Conservation (phyloP, 2,113 vertebrate species). For the Sigmodon hispidus region DNA sequence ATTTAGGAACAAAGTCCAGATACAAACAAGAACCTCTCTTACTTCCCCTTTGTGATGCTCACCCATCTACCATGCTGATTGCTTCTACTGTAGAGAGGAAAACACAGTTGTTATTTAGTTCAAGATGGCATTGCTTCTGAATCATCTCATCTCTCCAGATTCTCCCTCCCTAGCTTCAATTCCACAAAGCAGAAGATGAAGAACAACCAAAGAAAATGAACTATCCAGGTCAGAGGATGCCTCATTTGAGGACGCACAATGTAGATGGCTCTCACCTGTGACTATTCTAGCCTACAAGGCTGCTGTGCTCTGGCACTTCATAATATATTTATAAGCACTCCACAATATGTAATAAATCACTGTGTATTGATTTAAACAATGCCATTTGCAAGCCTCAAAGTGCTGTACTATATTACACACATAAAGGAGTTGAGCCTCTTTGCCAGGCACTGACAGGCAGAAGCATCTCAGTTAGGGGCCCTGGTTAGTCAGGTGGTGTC, state of each 20-base stretch:
- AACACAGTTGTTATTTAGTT: background rate
- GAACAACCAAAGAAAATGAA: background rate
- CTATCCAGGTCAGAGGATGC: background rate
- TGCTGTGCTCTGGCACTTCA: conserved; percentile 52
- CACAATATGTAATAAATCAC: conserved; percentile 72
- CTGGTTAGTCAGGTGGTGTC: conserved; percentile 17
- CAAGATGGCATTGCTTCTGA: background rate
- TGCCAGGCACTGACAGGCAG: conserved; percentile 37
- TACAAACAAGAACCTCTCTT: background rate
- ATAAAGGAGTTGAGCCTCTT: conserved; percentile 63
- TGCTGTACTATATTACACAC: conserved; percentile 63
- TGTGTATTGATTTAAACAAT: conserved; percentile 75
- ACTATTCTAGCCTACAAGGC: background rate
- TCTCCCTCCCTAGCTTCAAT: too few relatives aligned
- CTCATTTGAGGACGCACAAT: background rate
- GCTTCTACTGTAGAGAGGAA: background rate
- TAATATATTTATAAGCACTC: conserved; percentile 78
- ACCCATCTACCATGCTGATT: background rate
- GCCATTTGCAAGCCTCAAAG: conserved; percentile 75
- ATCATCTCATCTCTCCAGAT: background rate
- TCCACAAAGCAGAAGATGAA: background rate
- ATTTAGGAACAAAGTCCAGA: conserved; percentile 7
- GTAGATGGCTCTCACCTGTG: background rate
- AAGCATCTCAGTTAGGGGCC: conserved; percentile 12
- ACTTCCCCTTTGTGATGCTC: background rate